phyloP scores from a whole-genome alignment of 2,888 invertebrate species.

The Yponomeuta cagnagella region DNA sequence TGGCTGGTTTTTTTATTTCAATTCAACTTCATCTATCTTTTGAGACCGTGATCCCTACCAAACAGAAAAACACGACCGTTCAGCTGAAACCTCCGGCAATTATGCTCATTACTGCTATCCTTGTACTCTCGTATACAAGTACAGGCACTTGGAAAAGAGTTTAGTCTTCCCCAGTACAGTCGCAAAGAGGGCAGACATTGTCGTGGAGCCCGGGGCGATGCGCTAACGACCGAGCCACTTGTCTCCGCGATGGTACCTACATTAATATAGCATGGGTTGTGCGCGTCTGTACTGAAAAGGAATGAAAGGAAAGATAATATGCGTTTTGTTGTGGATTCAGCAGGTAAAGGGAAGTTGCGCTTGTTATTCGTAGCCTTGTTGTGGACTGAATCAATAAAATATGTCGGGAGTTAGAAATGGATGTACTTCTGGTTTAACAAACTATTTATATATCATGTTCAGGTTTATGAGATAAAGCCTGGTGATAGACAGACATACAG shows the following conservation, averaged over 20 bases:
- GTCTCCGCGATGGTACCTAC: background rate
- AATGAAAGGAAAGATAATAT: background rate
- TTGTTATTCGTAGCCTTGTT: too few relatives aligned
- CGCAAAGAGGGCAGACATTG: background rate
- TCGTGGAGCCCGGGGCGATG: background rate
- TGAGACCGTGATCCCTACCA: too few relatives aligned
- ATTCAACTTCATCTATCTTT: too few relatives aligned
- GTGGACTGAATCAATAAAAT: too few relatives aligned
- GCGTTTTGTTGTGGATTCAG: background rate
- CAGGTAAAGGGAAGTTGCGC: too few relatives aligned
- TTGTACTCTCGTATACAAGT: background rate
- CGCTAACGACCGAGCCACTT: slow-evolving; percentile 10
- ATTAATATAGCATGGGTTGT: background rate
- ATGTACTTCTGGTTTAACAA: too few relatives aligned
- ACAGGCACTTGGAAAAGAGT: slow-evolving; percentile 1
- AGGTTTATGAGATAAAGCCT: too few relatives aligned
- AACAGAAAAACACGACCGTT: background rate
- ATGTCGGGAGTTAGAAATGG: too few relatives aligned
- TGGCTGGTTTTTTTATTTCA: too few relatives aligned
- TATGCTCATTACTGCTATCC: background rate
- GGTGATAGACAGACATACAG: too few relatives aligned
- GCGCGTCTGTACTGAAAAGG: slow-evolving; percentile 3
- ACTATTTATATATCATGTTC: too few relatives aligned
- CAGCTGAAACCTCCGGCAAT: background rate
- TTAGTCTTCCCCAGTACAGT: slow-evolving; percentile 1